These are phyloP conservation scores for Eurystomus glaucurus DNA, from an alignment of 2,797 vertebrate species.

Conservation along the genomic window DNA sequence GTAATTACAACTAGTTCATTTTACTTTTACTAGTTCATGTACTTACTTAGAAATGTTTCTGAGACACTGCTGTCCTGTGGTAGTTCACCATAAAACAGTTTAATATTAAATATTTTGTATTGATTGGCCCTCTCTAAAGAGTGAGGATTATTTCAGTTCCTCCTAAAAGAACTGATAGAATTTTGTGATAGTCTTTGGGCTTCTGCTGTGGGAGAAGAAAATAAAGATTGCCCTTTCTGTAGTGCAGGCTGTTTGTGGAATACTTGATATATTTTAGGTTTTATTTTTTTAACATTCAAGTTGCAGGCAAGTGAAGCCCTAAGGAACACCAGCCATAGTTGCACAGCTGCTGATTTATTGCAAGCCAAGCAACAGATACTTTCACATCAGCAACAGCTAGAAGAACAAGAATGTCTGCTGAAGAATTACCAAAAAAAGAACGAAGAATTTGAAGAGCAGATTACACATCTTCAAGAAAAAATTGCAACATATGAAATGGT, in stretches of 20 bases:
- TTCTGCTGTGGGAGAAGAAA: neutral
- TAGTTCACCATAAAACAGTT: neutral
- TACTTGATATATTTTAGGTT: neutral
- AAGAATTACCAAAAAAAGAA: constrained; percentile 84
- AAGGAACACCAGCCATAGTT: constrained; percentile 93
- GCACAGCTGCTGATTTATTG: constrained; percentile 92
- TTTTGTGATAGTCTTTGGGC: neutral
- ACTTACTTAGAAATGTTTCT: neutral
- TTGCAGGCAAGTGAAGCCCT: constrained; percentile 95
- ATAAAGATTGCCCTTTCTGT: neutral
- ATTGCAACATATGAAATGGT: constrained; percentile 88
- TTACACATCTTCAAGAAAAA: constrained; percentile 85
- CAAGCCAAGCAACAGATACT: constrained; percentile 93
- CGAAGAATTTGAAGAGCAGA: constrained; percentile 84
- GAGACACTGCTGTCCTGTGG: neutral
- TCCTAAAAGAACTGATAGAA: neutral
- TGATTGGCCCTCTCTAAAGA: neutral
- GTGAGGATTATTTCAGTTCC: neutral
- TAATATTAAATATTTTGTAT: neutral
- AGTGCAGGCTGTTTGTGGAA: neutral
- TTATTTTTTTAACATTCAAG: constrained; percentile 76
- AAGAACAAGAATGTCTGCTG: constrained; percentile 86
- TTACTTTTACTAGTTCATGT: neutral
- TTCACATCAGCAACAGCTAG: constrained; percentile 91
- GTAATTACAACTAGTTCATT: neutral